Conservation (phyloP, 2,113 vertebrate genomes). For the Corydoras sp. region DNA sequence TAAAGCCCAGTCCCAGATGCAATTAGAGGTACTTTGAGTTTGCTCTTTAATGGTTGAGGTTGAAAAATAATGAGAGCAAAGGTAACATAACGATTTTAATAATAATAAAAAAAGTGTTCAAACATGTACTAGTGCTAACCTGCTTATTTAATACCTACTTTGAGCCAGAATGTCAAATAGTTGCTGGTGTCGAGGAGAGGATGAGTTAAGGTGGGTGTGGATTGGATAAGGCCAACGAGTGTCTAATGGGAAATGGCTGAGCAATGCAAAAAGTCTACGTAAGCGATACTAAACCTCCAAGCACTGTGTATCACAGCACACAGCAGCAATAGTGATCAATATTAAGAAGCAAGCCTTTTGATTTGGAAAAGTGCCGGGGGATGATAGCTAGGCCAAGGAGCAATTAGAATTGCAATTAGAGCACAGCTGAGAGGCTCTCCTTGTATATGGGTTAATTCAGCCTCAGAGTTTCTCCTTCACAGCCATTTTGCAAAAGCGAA, state of each 20-base stretch:
- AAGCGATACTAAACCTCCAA: conserved; percentile 33
- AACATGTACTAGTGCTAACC: conserved; percentile 8
- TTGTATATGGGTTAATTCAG: conserved; percentile 18
- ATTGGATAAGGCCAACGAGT: conserved; percentile 2
- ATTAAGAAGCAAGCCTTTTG: conserved; percentile 39
- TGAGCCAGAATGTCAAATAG: conserved; percentile 7
- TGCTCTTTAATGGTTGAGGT: conserved; percentile 53
- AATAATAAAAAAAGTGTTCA: conserved; percentile 37
- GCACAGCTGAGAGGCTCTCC: conserved; percentile 26
- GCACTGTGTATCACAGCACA: conserved; percentile 16
- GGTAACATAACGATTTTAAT: conserved; percentile 37
- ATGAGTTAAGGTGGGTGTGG: not conserved
- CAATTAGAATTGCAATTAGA: conserved; percentile 62
- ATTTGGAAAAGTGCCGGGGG: conserved; percentile 33
- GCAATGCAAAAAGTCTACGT: conserved; percentile 34
- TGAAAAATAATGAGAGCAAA: conserved; percentile 56
- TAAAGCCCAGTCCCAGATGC: conserved; percentile 67
- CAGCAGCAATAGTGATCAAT: conserved; percentile 38
- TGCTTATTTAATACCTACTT: conserved; percentile 5
- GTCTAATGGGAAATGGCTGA: conserved; percentile 23
- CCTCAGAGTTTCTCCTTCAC: conserved; percentile 7
- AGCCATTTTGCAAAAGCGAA: conserved; percentile 11
- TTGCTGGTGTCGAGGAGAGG: not conserved
- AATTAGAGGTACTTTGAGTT: conserved; percentile 65
- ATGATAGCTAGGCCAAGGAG: conserved; percentile 43